phyloP scores from a whole-genome alignment of 2,888 invertebrate genomes.

The Trissoscelio sp. region DNA sequence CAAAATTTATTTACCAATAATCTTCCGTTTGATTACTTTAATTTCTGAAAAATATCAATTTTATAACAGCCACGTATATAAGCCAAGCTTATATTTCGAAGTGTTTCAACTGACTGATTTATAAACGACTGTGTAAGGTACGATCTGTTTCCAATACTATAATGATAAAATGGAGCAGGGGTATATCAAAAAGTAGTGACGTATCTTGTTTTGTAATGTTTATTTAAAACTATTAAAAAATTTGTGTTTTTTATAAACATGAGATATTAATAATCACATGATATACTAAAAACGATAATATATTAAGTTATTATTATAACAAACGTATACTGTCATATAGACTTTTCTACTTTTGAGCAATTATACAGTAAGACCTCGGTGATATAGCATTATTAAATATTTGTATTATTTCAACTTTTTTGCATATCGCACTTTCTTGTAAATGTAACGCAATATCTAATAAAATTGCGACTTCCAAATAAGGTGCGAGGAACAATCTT shows the following conservation, averaged over 20 bases:
- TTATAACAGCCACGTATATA: too few relatives aligned
- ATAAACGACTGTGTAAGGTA: neutral
- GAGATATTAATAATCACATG: too few relatives aligned
- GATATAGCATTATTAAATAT: slow-evolving; percentile 94
- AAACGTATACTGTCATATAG: too few relatives aligned
- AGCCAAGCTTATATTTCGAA: slow-evolving; percentile 11
- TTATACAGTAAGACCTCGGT: slow-evolving; percentile 91
- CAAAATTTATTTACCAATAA: too few relatives aligned
- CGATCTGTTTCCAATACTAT: neutral
- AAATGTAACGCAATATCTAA: slow-evolving; percentile 92
- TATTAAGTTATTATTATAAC: too few relatives aligned
- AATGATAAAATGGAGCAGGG: slow-evolving; percentile 8
- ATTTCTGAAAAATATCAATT: too few relatives aligned
- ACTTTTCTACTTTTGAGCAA: slow-evolving; percentile 86
- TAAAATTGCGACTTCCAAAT: slow-evolving; percentile 92
- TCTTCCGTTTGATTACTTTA: too few relatives aligned
- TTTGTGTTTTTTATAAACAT: too few relatives aligned
- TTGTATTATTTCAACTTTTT: slow-evolving; percentile 87
- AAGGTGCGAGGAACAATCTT: slow-evolving; percentile 90
- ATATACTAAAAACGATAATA: too few relatives aligned
- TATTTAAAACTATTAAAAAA: slow-evolving; percentile 11
- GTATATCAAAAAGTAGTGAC: neutral
- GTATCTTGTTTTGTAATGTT: slow-evolving; percentile 6
- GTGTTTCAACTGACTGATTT: slow-evolving; percentile 27
- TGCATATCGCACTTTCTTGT: slow-evolving; percentile 86